phyloP scores from a whole-genome alignment of 2,888 invertebrate species.

The Rhamnusium bicolor region DNA sequence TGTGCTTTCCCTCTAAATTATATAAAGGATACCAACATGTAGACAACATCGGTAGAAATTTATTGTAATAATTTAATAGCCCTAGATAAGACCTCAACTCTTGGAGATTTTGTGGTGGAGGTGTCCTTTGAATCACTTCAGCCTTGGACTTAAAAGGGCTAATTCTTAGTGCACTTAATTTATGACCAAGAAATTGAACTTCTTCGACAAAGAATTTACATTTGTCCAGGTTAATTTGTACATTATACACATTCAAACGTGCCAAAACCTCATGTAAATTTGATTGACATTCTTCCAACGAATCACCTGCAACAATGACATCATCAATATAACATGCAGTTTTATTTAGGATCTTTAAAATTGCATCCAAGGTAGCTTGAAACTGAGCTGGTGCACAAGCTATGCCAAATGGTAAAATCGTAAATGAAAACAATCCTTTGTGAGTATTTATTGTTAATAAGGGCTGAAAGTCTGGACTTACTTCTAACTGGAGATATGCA shows the following conservation, averaged over 20 bases:
- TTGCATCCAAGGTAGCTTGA: neutral
- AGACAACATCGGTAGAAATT: neutral
- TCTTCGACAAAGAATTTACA: neutral
- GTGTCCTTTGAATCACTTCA: neutral
- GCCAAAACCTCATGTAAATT: neutral
- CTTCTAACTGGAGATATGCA: constrained; percentile 9
- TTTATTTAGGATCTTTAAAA: neutral
- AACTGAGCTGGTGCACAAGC: neutral
- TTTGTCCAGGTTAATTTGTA: neutral
- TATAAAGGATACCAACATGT: neutral
- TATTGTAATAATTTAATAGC: neutral
- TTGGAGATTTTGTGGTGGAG: neutral
- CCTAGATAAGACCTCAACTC: neutral
- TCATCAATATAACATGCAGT: neutral
- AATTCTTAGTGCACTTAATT: neutral
- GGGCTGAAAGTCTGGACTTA: neutral
- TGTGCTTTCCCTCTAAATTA: neutral
- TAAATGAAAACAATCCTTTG: neutral
- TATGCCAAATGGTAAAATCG: neutral
- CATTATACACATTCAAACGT: neutral
- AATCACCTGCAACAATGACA: neutral
- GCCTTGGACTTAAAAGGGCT: neutral
- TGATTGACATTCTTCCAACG: neutral
- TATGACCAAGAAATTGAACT: neutral
- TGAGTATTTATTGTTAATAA: neutral